Base-by-base conservation (phyloP, 2,888 invertebrate species). In the Sinotaia quadrata region DNA sequence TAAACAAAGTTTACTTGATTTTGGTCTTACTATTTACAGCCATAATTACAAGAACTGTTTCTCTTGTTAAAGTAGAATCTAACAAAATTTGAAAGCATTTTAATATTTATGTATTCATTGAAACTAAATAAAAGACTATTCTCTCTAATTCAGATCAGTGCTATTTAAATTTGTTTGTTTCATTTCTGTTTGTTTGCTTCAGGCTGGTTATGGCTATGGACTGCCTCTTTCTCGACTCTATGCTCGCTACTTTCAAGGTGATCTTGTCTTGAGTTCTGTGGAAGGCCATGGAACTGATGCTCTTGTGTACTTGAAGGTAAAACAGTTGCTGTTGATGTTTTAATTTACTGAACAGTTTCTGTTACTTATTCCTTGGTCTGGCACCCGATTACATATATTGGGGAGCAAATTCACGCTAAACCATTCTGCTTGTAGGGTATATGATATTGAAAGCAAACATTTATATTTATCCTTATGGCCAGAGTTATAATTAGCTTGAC, bases 221-320 rank as follows among this genome's bases (percentile, higher is more conserved):
- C 90, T 99, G 81, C 99, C 99, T 0, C 92, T 99, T 74, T 97
- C 98, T 0, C 91, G 98, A 71, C 91, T 99, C 66, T 99, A 99
- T 89, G 99, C 99, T 15, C 91, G 98, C 66, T 99, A 99, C 89
- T 97, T 99, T 90, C 97, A 98, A 85, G 99, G 99, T 0, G 98
- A 99, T 89, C 91, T 99, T 72, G 92, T 94, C 67, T 90, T 99
- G 12, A 91, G 95, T 77, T 97, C 98, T 1, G 96, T 96, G 87
- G 98, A 99, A 87, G 99, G 99, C 0, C 93, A 93, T 86, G 99
- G 99, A 37, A 98, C 98, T 0, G 98, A 99, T 87, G 96, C 99
- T 10, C 93, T 96, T 66, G 93, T 99, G 74, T 98, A 97, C 88
- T 91, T 99, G 83, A 99, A 99, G 93, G 97, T 97, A 89, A 84